Conservation (phyloP, 1,140 invertebrate species). For the Cryptotermes secundus region DNA sequence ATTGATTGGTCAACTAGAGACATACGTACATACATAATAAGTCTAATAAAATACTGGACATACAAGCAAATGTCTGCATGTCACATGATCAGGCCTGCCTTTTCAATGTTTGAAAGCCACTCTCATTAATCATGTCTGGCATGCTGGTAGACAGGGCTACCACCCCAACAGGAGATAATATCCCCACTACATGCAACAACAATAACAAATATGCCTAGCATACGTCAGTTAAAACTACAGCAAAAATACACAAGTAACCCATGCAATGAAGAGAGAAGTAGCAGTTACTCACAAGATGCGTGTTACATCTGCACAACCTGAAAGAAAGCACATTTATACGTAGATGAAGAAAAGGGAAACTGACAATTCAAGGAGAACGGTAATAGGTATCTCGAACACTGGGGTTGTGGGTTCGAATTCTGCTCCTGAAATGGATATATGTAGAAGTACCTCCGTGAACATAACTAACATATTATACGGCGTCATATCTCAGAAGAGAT, state of each 20-base stretch:
- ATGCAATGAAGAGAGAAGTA: neutral
- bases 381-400: too few relatives aligned
- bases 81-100: neutral
- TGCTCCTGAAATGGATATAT: too few relatives aligned
- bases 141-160: neutral
- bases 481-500: too few relatives aligned
- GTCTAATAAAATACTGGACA: constrained; percentile 9
- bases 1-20: neutral
- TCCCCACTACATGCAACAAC: constrained; percentile 12
- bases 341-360: too few relatives aligned
- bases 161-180: neutral
- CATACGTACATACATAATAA: constrained; percentile 8
- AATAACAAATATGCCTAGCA: neutral
- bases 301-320: too few relatives aligned
- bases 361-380: too few relatives aligned
- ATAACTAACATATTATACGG: too few relatives aligned
- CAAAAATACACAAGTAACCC: too few relatives aligned
- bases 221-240: too few relatives aligned
- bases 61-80: neutral
- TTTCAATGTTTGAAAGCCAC: constrained; percentile 3
- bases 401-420: too few relatives aligned
- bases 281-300: neutral
- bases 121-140: constrained; percentile 12
- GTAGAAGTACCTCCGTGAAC: too few relatives aligned
- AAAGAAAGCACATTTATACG: too few relatives aligned